phyloP scores from a whole-genome alignment of 2,888 invertebrate genomes.

The Drosophila histrio region DNA sequence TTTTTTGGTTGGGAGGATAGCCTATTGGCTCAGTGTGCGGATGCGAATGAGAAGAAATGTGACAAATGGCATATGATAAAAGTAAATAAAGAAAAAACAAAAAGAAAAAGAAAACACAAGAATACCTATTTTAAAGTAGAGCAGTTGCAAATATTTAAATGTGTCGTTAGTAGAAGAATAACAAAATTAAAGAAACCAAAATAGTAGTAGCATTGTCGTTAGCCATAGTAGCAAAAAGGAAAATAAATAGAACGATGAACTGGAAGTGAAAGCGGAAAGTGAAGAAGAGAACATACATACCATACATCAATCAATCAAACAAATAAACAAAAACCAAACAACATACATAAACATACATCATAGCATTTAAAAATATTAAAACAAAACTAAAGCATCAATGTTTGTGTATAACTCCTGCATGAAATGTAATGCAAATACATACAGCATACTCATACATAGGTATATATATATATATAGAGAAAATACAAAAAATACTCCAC shows the following conservation, averaged over 20 bases:
- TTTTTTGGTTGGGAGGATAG: conserved; percentile 53
- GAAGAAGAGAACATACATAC: conserved; percentile 58
- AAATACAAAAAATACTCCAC: conserved; percentile 23
- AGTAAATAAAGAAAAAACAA: conserved; percentile 32
- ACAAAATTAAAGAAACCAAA: conserved; percentile 41
- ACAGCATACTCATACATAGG: conserved; percentile 57
- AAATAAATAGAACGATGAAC: conserved; percentile 32
- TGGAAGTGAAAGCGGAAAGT: not conserved
- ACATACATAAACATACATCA: conserved; percentile 53
- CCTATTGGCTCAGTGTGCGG: conserved; percentile 62
- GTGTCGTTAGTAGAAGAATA: conserved; percentile 72
- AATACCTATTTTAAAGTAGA: conserved; percentile 77
- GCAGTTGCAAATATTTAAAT: conserved; percentile 80
- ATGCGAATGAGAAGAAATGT: conserved; percentile 25
- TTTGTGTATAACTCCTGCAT: conserved; percentile 74
- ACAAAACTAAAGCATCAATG: conserved; percentile 61
- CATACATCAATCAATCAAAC: conserved; percentile 66
- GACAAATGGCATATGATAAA: conserved; percentile 49
- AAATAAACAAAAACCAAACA: conserved; percentile 39
- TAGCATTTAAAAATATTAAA: conserved; percentile 44
- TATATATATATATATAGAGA: conserved; percentile 41
- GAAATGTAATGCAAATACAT: conserved; percentile 55
- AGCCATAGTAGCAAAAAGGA: conserved; percentile 64
- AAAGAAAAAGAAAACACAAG: conserved; percentile 17
- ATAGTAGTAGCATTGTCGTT: conserved; percentile 78